Conservation (phyloP, 2,888 invertebrate species). For the Ormyrus thymus region DNA sequence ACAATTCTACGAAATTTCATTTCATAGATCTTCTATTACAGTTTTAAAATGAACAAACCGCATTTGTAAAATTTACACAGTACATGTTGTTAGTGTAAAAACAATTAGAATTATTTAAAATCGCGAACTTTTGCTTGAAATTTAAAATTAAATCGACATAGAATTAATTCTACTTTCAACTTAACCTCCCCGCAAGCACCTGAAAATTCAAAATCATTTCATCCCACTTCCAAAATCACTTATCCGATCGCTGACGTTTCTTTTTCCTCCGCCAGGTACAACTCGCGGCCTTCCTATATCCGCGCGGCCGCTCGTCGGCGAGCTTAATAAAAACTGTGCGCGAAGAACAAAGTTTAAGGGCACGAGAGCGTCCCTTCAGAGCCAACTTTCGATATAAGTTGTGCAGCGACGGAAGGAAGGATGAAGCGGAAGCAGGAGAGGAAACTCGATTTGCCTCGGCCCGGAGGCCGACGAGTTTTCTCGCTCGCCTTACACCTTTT, state of each 20-base stretch:
- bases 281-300: not conserved
- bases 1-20: too few species aligned
- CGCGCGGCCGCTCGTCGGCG: not conserved
- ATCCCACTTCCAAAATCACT: not conserved
- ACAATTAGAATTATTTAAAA: too few species aligned
- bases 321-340: slow-evolving; percentile 15
- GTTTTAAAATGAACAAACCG: too few species aligned
- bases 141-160: too few species aligned
- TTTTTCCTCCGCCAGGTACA: not conserved
- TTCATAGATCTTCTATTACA: too few species aligned
- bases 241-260: not conserved
- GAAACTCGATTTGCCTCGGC: slow-evolving; percentile 44
- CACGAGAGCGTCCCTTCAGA: not conserved
- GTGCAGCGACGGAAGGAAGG: not conserved
- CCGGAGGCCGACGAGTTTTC: slow-evolving; percentile 30
- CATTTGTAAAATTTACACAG: too few species aligned
- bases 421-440: not conserved
- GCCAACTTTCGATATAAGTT: slow-evolving; percentile 42
- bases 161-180: too few species aligned
- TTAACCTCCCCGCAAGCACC: too few species aligned
- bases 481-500: not conserved
- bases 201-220: too few species aligned
- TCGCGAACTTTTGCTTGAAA: too few species aligned
- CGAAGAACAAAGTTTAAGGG: slow-evolving; percentile 26
- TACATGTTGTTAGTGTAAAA: too few species aligned